Base-by-base conservation (phyloP, 2,888 invertebrate genomes). In the Phyto melanocephala region DNA sequence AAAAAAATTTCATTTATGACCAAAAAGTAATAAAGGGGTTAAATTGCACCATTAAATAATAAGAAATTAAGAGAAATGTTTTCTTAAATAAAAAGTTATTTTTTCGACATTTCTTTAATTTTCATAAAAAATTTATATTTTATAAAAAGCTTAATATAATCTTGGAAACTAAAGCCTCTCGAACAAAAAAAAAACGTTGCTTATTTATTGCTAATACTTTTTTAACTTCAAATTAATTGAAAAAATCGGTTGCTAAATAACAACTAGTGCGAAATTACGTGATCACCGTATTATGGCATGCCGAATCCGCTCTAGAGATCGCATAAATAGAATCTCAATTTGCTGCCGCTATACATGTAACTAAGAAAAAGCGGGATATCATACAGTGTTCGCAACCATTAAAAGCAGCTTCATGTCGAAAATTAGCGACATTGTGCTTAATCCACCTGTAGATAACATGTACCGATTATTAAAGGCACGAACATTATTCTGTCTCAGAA, bases 281-380 rank as follows among this genome's bases (percentile, higher is more conserved):
- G n/a, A n/a, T n/a, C n/a, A n/a, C n/a, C n/a, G n/a, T n/a, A 33
- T 70, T 78, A 11, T 78, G 77, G 77, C 70, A 70, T 20, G 70
- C 70, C 1, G 54, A 62, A 20, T 62, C 77, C 4, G 13, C 24
- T 17, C 42, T 68, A 20, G 65, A 72, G 71, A 50, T 72, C 0
- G 72, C 60, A 1, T 87, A 88, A 75, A 76, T 87, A 8, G 87
- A 88, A 58, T 83, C 84, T 1, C 80, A 85, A 35, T 85, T 83
- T 47, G 68, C 74, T 11, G 60, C 80, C n/a, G 81, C 86, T n/a
- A n/a, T n/a, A 5, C 79, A 80, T 2, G 84, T 87, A 50, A 82
- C 78, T 13, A 67, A 68, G 86, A 88, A 56, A 40, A 45, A 35
- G 84, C 85, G 5, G 86, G 86, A 62, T 87, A 84, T 63, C 84